phyloP scores from a whole-genome alignment of 2,797 vertebrate species.

The Poecilia wingei region DNA sequence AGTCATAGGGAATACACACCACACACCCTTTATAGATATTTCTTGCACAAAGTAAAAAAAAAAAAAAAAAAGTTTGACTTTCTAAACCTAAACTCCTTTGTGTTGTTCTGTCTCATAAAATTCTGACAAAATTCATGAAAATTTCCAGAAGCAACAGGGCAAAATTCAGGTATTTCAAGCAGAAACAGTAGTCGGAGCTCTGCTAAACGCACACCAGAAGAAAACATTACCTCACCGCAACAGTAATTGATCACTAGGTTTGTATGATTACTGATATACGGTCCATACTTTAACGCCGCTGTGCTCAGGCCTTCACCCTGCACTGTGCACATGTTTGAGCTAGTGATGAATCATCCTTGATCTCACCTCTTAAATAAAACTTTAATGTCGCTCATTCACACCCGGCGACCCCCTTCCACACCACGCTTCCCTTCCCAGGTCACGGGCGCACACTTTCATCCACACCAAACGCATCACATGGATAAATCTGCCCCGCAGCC shows the following conservation, averaged over 20 bases:
- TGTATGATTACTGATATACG: slow-evolving; percentile 27
- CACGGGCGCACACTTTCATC: neutral
- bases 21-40: neutral
- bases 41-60: neutral
- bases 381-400: neutral
- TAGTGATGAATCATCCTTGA: neutral
- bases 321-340: neutral
- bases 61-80: neutral
- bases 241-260: slow-evolving; percentile 29
- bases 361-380: neutral
- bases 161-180: neutral
- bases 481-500: slow-evolving; percentile 43
- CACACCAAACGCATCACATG: slow-evolving; percentile 8
- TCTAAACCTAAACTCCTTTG: neutral
- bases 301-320: slow-evolving; percentile 31
- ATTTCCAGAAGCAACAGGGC: neutral
- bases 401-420: neutral
- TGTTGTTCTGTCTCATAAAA: neutral
- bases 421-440: slow-evolving; percentile 2
- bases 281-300: slow-evolving; percentile 55
- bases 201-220: neutral
- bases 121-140: neutral
- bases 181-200: neutral
- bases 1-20: neutral
- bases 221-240: slow-evolving; percentile 13